Base-by-base conservation (phyloP, 2,113 vertebrate genomes). In the Hippocampus comes region DNA sequence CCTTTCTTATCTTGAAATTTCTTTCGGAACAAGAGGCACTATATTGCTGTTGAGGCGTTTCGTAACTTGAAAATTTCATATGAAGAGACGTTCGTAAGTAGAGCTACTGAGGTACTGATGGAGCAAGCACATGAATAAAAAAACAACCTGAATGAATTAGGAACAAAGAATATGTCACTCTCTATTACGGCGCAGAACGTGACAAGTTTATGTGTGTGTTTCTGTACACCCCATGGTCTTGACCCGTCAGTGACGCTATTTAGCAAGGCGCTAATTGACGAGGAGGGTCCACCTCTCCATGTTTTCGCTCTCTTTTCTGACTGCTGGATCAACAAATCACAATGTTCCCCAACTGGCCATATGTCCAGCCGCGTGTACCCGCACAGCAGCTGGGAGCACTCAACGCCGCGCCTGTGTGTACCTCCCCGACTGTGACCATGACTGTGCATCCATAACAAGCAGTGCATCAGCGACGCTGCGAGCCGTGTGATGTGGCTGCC, bases 281-380 rank as follows among this genome's bases (percentile, higher is more conserved):
- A 68, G 77, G 59, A 78, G 78, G 67, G 70, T 69, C 78, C 70
- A 86, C 72, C 73, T 86, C 75, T 12, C 71, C 2, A 34, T 82
- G 82, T 88, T 86, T 87, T 86, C 80, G 82, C 84, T 72, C 73
- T 75, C 25, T 61, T 61, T 61, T 27, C 59, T 9, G 14, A 69
- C 68, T 75, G 82, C 87, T 72, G 63, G 73, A 86, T 88, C 80
- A 82, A 85, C 82, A 87, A 81, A 86, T 79, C 66, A 63, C 73
- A 69, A 78, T 77, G 73, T 75, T 83, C 77, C 74, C 84, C 84
- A 85, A 78, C 84, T 72, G 79, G 77, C 86, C 89, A 90, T 89
- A 87, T 88, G 88, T 85, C 86, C 61, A 41, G 75, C 80, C 84
- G 84, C 82, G 78, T 86, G 79, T 83, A 89, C 69, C 55, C 65